phyloP scores from a whole-genome alignment of 2,113 vertebrate species.

The Aegithalos caudatus region DNA sequence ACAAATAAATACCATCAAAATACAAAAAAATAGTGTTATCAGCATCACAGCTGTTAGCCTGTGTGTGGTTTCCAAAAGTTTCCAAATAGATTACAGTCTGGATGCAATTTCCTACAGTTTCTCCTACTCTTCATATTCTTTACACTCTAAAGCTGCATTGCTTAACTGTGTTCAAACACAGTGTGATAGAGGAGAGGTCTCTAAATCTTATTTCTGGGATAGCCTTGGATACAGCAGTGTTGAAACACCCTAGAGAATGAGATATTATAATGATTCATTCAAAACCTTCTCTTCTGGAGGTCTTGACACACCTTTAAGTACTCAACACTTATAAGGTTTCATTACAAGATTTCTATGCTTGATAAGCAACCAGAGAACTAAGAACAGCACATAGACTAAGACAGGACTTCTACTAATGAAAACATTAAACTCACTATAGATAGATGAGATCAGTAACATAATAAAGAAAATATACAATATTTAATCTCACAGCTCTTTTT shows the following conservation, averaged over 20 bases:
- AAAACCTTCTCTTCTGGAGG: neutral
- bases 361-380: neutral
- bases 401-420: neutral
- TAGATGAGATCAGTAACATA: neutral
- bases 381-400: neutral
- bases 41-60: neutral
- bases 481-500: neutral
- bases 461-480: neutral
- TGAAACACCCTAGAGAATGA: neutral
- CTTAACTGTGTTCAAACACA: neutral
- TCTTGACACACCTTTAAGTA: neutral
- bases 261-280: neutral
- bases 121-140: neutral
- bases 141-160: neutral
- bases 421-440: neutral
- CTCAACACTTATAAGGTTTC: neutral
- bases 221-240: neutral
- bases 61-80: neutral
- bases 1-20: neutral
- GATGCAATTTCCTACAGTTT: neutral
- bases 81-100: neutral
- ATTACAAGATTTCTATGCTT: neutral
- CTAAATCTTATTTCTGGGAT: neutral
- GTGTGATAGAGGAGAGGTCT: neutral
- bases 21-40: neutral